phyloP scores from a whole-genome alignment of 2,797 vertebrate genomes.

The Antrozous pallidus region DNA sequence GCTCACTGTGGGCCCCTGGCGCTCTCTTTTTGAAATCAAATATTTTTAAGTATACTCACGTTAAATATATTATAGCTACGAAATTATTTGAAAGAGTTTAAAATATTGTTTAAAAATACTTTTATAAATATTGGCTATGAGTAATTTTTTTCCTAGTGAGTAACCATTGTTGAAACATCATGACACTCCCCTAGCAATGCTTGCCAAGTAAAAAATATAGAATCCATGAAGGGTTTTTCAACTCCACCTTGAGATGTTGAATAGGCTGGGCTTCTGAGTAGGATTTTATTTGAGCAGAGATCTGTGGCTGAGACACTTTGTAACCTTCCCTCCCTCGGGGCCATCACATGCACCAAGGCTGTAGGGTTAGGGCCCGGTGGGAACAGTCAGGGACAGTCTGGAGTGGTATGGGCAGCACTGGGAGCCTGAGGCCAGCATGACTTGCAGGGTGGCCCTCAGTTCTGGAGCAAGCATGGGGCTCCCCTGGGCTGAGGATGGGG shows the following conservation, averaged over 20 bases:
- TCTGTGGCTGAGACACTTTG: background rate
- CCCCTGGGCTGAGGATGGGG: no score
- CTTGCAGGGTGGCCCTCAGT: background rate
- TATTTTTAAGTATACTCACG: background rate
- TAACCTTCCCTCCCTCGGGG: no score
- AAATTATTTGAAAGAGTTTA: background rate
- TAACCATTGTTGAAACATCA: background rate
- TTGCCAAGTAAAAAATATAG: background rate
- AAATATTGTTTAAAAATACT: no score
- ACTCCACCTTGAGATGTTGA: background rate
- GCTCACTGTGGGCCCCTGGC: background rate
- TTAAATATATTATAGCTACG: background rate
- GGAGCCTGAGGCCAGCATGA: background rate
- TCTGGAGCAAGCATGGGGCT: background rate
- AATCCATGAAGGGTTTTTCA: background rate
- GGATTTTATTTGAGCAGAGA: background rate
- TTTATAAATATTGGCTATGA: background rate
- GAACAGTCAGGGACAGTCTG: background rate
- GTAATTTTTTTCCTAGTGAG: background rate
- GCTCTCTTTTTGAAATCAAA: background rate
- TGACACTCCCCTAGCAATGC: background rate
- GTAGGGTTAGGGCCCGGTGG: rapidly evolving
- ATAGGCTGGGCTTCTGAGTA: background rate
- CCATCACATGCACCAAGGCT: no score
- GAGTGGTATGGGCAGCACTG: background rate